Percentiles rank a stretch among this genome's conserved stretches.
Evolutionary conservation across 2,113 vertebrate species (phyloP).

Genomic region (Boulengeromyrus knoepffleri): DNA sequence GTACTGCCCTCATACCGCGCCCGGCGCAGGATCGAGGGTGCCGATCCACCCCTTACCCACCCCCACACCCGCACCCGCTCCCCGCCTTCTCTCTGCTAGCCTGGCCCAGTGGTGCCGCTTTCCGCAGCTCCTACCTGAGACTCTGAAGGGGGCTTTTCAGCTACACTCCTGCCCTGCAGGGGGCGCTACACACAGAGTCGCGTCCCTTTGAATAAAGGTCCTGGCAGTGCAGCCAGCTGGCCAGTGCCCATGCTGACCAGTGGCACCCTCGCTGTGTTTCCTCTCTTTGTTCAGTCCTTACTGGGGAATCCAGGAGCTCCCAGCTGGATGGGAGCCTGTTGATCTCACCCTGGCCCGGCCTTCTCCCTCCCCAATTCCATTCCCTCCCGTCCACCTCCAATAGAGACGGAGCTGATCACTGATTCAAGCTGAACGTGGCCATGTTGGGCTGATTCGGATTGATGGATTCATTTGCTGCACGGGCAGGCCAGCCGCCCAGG

Average conservation of each 20-base stretch:
- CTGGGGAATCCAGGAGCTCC: neutral
- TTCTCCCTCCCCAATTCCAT: neutral
- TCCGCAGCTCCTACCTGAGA: slow-evolving; percentile 24
- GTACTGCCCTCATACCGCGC: neutral
- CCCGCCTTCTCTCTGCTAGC: neutral
- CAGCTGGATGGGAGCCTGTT: neutral
- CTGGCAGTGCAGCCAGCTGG: neutral
- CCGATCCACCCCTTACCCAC: neutral
- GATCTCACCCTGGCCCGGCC: neutral
- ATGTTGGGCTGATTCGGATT: slow-evolving; percentile 35
- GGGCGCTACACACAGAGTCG: neutral
- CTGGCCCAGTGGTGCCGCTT: neutral
- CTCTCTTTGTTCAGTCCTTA: neutral
- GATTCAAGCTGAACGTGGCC: slow-evolving; percentile 38
- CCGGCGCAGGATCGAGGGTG: neutral
- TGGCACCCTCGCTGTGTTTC: neutral
- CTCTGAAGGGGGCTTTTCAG: neutral
- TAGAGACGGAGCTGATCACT: slow-evolving; percentile 19
- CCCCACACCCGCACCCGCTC: neutral
- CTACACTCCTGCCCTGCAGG: neutral
- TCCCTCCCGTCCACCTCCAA: slow-evolving; percentile 22
- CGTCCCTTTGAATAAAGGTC: neutral
- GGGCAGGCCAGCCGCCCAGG: neutral
- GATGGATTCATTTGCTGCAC: slow-evolving; percentile 29
- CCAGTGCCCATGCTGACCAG: neutral